Evolutionary conservation across 1,140 invertebrate genomes (phyloP).

Genomic region (Drosophila repletoides): DNA sequence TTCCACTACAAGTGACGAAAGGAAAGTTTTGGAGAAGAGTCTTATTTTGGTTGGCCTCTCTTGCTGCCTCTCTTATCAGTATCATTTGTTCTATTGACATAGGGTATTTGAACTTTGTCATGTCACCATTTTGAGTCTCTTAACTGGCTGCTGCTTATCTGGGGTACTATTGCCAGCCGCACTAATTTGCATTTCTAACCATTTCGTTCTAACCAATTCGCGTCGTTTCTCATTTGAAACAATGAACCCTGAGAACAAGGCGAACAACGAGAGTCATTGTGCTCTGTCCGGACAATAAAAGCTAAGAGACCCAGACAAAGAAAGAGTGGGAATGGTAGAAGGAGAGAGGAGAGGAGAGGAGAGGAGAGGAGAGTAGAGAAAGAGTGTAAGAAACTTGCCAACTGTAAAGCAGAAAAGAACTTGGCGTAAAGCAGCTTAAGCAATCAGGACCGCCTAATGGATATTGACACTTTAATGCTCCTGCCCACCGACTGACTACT

Average conservation of each 20-base stretch:
- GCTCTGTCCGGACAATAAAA: constrained; percentile 64
- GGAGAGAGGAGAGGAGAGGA: constrained; percentile 23
- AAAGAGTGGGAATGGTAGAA: background rate
- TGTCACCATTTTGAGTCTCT: constrained; percentile 31
- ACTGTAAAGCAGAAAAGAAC: constrained; percentile 65
- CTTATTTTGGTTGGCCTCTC: too few relatives aligned
- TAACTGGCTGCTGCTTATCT: constrained; percentile 39
- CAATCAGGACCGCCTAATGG: constrained; percentile 79
- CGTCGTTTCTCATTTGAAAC: constrained; percentile 79
- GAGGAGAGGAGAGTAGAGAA: constrained; percentile 8
- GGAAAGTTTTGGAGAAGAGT: too few relatives aligned
- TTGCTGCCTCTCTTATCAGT: too few relatives aligned
- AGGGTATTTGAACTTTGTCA: constrained; percentile 63
- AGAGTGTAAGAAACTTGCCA: constrained; percentile 42
- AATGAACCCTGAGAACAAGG: constrained; percentile 70
- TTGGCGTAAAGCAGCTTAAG: constrained; percentile 79
- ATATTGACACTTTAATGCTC: constrained; percentile 80
- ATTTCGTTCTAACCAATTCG: constrained; percentile 76
- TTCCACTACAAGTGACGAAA: too few relatives aligned
- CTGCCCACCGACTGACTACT: constrained; percentile 38
- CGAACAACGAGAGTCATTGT: constrained; percentile 70
- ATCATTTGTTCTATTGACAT: too few relatives aligned
- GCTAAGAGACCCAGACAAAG: constrained; percentile 54
- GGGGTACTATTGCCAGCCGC: constrained; percentile 43
- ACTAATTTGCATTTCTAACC: constrained; percentile 79